phyloP scores from a whole-genome alignment of 1,140 invertebrate genomes.

The Dendrolimus punctatus region DNA sequence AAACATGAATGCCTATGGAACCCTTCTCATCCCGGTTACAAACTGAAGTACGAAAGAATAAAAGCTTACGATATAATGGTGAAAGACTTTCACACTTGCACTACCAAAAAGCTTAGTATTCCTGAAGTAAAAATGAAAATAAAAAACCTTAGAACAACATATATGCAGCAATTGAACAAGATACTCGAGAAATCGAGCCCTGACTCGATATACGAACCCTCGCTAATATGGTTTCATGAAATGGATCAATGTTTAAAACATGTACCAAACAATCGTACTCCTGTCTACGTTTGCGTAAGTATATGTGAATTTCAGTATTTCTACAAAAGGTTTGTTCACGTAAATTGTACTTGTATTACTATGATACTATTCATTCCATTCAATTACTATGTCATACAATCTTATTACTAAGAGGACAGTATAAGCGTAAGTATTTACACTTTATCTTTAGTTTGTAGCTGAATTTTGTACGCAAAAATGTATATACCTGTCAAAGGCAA shows the following conservation, averaged over 20 bases:
- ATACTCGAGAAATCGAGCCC: constrained; percentile 61
- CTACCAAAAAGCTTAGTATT: constrained; percentile 39
- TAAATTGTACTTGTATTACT: too few relatives aligned
- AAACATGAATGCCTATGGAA: constrained; percentile 69
- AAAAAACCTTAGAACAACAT: constrained; percentile 65
- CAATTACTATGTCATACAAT: too few relatives aligned
- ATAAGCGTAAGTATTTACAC: too few relatives aligned
- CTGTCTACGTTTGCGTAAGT: constrained; percentile 16
- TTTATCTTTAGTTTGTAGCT: too few relatives aligned
- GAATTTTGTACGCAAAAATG: too few relatives aligned
- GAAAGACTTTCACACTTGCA: constrained; percentile 46
- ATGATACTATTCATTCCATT: too few relatives aligned
- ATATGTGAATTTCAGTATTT: neutral
- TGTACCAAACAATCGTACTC: constrained; percentile 28
- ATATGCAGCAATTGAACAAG: constrained; percentile 65
- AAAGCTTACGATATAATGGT: constrained; percentile 50
- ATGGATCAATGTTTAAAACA: constrained; percentile 63
- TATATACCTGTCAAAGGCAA: too few relatives aligned
- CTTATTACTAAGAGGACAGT: too few relatives aligned
- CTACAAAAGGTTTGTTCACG: too few relatives aligned
- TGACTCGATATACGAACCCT: constrained; percentile 54
- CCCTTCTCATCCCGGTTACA: constrained; percentile 53
- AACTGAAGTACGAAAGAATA: constrained; percentile 49
- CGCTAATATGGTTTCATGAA: constrained; percentile 59
- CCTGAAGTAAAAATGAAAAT: constrained; percentile 68